Conservation (phyloP, 2,113 vertebrate genomes). For the Setophaga coronata region DNA sequence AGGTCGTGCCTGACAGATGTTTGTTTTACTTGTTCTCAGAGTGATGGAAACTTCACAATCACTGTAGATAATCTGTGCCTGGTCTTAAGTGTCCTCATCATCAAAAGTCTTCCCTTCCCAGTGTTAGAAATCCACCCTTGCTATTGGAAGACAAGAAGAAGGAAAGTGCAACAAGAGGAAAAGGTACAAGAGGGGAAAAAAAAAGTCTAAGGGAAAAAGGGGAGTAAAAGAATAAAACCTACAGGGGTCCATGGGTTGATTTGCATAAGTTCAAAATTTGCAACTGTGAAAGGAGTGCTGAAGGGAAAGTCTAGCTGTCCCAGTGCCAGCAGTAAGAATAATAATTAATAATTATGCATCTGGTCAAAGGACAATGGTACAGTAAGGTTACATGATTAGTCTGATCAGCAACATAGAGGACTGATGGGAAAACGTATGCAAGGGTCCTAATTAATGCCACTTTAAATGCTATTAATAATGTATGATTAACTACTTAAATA, state of each 20-base stretch:
- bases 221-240: not conserved
- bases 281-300: not conserved
- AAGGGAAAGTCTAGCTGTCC: not conserved
- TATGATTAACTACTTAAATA: constrained; percentile 45
- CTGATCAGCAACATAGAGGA: constrained; percentile 8
- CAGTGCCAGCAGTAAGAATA: not conserved
- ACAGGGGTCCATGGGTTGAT: not conserved
- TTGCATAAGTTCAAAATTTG: not conserved
- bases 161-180: not conserved
- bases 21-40: constrained; percentile 24
- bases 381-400: constrained; percentile 31
- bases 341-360: not conserved
- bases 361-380: not conserved
- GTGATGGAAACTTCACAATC: not conserved
- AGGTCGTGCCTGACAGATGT: not conserved
- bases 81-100: not conserved
- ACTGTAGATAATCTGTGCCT: not conserved
- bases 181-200: rapidly evolving
- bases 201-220: not conserved
- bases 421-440: not conserved
- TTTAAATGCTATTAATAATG: constrained; percentile 44
- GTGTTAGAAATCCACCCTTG: not conserved
- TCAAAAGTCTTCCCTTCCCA: not conserved
- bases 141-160: not conserved
- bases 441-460: constrained; percentile 28